Base-by-base conservation (phyloP, 2,888 invertebrate genomes). In the Erebia palarica region DNA sequence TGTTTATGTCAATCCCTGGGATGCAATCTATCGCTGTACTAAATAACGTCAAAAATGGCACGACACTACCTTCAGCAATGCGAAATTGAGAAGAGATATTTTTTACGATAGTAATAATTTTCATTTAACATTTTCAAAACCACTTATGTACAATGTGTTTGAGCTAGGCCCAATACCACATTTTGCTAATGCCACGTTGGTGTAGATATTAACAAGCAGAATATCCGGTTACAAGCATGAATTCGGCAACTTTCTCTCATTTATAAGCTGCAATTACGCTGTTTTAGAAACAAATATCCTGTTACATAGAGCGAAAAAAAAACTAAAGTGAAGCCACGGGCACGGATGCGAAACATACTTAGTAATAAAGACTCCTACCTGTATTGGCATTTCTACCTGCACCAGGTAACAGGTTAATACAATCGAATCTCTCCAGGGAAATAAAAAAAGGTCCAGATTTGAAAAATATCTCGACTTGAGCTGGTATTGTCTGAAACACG, bases 391-490 rank as follows among this genome's bases (percentile, higher is more conserved):
- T 72, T 75, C 75, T 78, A 78, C 78, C 77, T 78, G 76, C 69
- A 57, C 42, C 78, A 76, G 78, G 79, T 79, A 79, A 70, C 74
- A 71, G 73, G 68, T 73, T 75, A 65, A 73, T 70, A 71, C 73
- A 73, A 76, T 74, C 59, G 72, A 71, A 71, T 63, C 69, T 72
- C 51, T 57, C 64, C 57, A n/a, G 57, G 18, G 60, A 69, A 65
- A 69, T 71, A 76, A 73, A 75, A 76, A 69, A 75, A 44, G 66
- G 72, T 70, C 73, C 51, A 60, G 69, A 69, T 71, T 72, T 69
- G 70, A 69, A 71, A 71, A 71, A 59, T 68, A 69, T 61, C 64
- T 42, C 71, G 70, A 73, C 69, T 69, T 66, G 68, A 55, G 51
- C 70, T 65, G 57, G 69, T 73, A 73, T 73, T 71, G 68, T 73